Evolutionary conservation across 1,140 invertebrate genomes (phyloP), one percentile per base, ranked within the genome.

Genomic region (Trachymyrmex cornetzi): DNA sequence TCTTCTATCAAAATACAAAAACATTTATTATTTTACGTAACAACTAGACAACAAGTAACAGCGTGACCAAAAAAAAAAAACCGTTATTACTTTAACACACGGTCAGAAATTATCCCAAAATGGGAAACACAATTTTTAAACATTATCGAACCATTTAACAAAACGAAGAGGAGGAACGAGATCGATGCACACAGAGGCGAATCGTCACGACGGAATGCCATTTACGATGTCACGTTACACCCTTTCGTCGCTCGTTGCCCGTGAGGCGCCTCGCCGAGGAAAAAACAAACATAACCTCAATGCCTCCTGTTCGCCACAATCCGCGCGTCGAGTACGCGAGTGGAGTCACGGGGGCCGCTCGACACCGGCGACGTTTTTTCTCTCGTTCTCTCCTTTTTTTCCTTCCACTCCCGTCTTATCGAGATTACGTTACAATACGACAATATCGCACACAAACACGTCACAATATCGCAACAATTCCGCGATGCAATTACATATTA

Each of bases 211-310:
- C 14, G 79, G 22, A 74, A 16, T 82, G 77, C 34, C 38, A 88
- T 67, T 87, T 84, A 88, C 7, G 86, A 75, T 38, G 24, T 90
- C 87, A 91, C 89, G 84, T 85, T 86, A 88, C 77, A 87, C 87
- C 88, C 61, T 88, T 82, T 34, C 85, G 80, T 55, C 86, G 90
- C 80, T 89, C 89, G 57, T 87, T 88, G 86, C 92, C 87, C 75
- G 81, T 89, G 63, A 89, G 89, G 89, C 87, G 57, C 71, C 87
- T 90, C 64, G 80, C 38, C 75, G 71, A 80, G 77, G 84, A 74
- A 80, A 91, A 90, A 89, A 88, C 77, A 92, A 92, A 92, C 93
- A 93, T 92, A 91, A 93, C 93, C 92, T 92, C 84, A 88, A 90
- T 84, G 61, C 87, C 69, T n/a, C 77, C 14, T 5, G 30, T 14